Conservation (phyloP, 2,888 invertebrate genomes). For the Caenorhabditis imperialis region DNA sequence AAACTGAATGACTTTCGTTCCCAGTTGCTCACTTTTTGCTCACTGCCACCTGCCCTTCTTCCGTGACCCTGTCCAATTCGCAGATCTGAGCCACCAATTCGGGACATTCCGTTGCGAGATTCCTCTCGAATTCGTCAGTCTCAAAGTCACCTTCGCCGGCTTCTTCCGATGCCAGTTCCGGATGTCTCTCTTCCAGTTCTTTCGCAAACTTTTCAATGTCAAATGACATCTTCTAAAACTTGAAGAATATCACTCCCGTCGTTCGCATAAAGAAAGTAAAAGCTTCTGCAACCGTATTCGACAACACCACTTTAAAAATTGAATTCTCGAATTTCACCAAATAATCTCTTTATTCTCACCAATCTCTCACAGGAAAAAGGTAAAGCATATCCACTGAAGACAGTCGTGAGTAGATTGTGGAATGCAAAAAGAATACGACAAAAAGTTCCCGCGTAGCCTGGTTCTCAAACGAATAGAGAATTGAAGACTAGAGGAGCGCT, state of each 20-base stretch:
- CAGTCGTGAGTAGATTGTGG: slow-evolving; percentile 6
- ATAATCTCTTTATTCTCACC: slow-evolving; percentile 24
- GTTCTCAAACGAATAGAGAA: slow-evolving; percentile 42
- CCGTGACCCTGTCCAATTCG: slow-evolving; percentile 29
- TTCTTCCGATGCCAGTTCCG: slow-evolving; percentile 17
- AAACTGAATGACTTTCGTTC: background rate
- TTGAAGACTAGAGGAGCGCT: slow-evolving; percentile 21
- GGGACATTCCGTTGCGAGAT: slow-evolving; percentile 25
- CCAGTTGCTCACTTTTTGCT: slow-evolving; percentile 53
- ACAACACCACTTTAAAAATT: background rate
- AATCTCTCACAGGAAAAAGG: slow-evolving; percentile 16
- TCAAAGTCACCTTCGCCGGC: too few relatives aligned
- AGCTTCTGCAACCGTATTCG: too few relatives aligned
- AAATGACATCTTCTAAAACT: slow-evolving; percentile 24
- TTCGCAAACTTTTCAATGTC: slow-evolving; percentile 27
- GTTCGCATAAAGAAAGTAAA: too few relatives aligned
- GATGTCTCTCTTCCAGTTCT: slow-evolving; percentile 4
- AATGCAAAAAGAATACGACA: slow-evolving; percentile 29
- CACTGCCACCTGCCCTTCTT: slow-evolving; percentile 3
- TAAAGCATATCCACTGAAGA: slow-evolving; percentile 27
- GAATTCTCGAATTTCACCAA: slow-evolving; percentile 12
- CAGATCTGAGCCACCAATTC: slow-evolving; percentile 40
- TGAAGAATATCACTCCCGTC: too few relatives aligned
- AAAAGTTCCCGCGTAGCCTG: background rate
- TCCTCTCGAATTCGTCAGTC: slow-evolving; percentile 48